These are phyloP conservation scores for Carlito syrichta DNA, from an alignment of 2,113 vertebrate genomes.

Conservation along the genomic window DNA sequence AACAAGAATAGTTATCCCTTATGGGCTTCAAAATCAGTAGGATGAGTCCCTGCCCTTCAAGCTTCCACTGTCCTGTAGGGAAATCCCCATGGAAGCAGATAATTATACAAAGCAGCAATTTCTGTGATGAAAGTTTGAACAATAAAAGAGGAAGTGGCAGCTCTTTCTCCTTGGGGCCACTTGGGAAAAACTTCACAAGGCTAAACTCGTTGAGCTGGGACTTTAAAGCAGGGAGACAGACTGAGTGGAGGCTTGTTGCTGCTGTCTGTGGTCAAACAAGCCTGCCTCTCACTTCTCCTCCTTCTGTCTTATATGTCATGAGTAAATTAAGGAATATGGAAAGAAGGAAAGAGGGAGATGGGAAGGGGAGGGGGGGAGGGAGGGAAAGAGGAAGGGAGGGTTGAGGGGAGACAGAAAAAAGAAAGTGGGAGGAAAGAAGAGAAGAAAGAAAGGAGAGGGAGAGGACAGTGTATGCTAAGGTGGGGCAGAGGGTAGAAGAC, in stretches of 20 bases:
- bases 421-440: too few species aligned
- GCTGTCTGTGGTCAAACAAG: too few species aligned
- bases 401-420: background rate
- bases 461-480: background rate
- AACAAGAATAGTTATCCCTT: background rate
- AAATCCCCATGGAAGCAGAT: background rate
- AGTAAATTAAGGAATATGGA: background rate
- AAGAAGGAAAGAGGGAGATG: background rate
- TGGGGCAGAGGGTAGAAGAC: too few species aligned
- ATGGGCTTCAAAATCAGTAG: background rate
- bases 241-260: accelerated
- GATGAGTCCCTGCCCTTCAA: background rate
- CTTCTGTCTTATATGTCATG: background rate
- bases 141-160: background rate
- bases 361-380: background rate
- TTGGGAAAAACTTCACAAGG: background rate
- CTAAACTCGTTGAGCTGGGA: background rate
- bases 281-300: background rate
- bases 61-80: background rate
- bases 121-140: background rate
- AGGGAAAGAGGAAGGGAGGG: background rate
- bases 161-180: background rate
- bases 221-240: background rate
- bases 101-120: background rate
- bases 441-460: too few species aligned